These are phyloP conservation scores for Habroteleia sp. DNA, from an alignment of 2,888 invertebrate genomes.

Conservation along the genomic window DNA sequence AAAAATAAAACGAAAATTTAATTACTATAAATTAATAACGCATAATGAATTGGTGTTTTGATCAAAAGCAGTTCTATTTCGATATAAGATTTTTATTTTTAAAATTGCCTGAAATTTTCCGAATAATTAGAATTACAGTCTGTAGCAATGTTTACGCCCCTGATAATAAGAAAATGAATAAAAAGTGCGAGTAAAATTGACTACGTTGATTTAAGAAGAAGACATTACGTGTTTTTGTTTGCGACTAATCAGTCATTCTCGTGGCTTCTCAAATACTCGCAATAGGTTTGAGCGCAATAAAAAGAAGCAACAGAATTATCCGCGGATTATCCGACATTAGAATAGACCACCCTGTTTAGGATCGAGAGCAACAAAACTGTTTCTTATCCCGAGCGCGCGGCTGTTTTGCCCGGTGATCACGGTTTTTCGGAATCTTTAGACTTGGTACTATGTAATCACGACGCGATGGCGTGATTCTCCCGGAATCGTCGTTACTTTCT, in stretches of 20 bases:
- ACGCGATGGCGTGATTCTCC: slow-evolving; percentile 36
- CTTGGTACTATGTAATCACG: slow-evolving; percentile 38
- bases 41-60: too few relatives aligned
- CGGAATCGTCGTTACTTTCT: slow-evolving; percentile 50
- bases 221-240: slow-evolving; percentile 28
- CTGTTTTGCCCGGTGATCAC: slow-evolving; percentile 21
- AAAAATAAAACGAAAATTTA: too few relatives aligned
- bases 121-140: slow-evolving; percentile 4
- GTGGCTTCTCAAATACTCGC: slow-evolving; percentile 16
- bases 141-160: slow-evolving; percentile 1
- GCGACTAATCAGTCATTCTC: slow-evolving; percentile 12
- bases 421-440: slow-evolving; percentile 50
- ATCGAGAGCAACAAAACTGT: slow-evolving; percentile 26
- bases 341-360: slow-evolving; percentile 55
- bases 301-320: slow-evolving; percentile 37
- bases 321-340: slow-evolving; percentile 41
- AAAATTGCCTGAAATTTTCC: neutral
- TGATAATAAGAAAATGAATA: neutral
- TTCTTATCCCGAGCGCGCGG: slow-evolving; percentile 39
- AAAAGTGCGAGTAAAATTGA: slow-evolving; percentile 11
- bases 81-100: too few relatives aligned
- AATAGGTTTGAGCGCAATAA: slow-evolving; percentile 1
- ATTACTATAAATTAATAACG: too few relatives aligned
- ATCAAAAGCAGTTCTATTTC: too few relatives aligned
- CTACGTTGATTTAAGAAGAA: slow-evolving; percentile 25